Evolutionary conservation across 2,113 vertebrate species (phyloP).

Genomic region (Macaca nemestrina): DNA sequence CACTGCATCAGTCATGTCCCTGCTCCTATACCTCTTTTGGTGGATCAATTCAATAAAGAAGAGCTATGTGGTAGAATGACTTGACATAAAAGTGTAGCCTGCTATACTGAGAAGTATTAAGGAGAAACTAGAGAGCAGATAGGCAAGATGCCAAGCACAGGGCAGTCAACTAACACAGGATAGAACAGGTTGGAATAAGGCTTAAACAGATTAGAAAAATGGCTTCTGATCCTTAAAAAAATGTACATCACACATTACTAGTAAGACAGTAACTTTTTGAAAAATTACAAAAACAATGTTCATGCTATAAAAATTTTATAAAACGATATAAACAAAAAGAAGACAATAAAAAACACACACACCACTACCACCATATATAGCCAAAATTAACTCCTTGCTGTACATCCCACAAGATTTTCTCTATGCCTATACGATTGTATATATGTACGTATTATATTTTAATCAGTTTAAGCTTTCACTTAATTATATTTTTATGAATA

Average conservation of each 20-base stretch:
- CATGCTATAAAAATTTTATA: not conserved
- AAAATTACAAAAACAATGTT: not conserved
- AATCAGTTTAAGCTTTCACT: not conserved
- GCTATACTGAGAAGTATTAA: not conserved
- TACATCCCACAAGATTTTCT: not conserved
- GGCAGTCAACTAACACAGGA: not conserved
- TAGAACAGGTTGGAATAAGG: not conserved
- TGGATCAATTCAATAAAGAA: slow-evolving; percentile 11
- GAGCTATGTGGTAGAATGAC: not conserved
- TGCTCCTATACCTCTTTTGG: not conserved
- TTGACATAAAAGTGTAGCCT: not conserved
- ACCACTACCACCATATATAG: not conserved
- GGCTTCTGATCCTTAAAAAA: slow-evolving; percentile 42
- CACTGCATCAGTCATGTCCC: not conserved
- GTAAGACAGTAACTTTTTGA: not conserved
- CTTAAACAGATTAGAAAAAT: not conserved
- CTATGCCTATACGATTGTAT: not conserved
- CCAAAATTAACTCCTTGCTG: not conserved
- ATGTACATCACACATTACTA: not conserved
- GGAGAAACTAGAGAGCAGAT: slow-evolving; percentile 12
- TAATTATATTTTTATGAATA: not conserved
- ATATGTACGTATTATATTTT: not conserved
- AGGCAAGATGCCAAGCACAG: slow-evolving; percentile 21
- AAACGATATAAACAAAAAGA: not conserved
- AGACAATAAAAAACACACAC: not conserved